Evolutionary conservation across 2,888 invertebrate species (phyloP).

Genomic region (Acanthoscelides obtectus): DNA sequence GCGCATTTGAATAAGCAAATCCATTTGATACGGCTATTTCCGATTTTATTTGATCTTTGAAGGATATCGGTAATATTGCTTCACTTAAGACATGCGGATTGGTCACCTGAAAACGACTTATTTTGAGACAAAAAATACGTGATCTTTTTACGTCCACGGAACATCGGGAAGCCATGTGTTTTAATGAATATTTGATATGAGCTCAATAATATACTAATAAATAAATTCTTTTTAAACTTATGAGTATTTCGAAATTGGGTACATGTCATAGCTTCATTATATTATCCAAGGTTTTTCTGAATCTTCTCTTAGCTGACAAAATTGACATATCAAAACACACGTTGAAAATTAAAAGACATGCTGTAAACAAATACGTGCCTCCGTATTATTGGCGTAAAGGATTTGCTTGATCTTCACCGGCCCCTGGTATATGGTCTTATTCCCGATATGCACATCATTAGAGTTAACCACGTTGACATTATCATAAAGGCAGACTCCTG

Average conservation of each 20-base stretch:
- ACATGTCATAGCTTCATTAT: no score
- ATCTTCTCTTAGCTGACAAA: no score
- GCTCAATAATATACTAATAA: no score
- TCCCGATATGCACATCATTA: slow-evolving; percentile 69
- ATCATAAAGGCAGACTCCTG: slow-evolving; percentile 44
- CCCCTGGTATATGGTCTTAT: slow-evolving; percentile 71
- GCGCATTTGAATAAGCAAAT: background rate
- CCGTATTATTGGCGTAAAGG: slow-evolving; percentile 46
- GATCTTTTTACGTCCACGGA: no score
- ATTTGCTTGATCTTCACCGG: slow-evolving; percentile 75
- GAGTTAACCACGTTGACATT: slow-evolving; percentile 64
- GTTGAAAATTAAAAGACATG: background rate
- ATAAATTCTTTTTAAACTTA: no score
- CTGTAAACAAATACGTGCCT: no score
- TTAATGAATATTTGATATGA: no score
- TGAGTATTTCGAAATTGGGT: no score
- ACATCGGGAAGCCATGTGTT: no score
- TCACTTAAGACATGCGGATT: background rate
- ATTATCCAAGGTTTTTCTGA: no score
- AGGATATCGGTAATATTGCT: background rate
- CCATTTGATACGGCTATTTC: background rate
- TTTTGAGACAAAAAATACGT: no score
- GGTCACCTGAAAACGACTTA: background rate
- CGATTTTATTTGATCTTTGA: background rate
- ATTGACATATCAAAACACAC: background rate